These are phyloP conservation scores for Nemotelus nigrinus DNA, from an alignment of 2,888 invertebrate species.

Conservation along the genomic window DNA sequence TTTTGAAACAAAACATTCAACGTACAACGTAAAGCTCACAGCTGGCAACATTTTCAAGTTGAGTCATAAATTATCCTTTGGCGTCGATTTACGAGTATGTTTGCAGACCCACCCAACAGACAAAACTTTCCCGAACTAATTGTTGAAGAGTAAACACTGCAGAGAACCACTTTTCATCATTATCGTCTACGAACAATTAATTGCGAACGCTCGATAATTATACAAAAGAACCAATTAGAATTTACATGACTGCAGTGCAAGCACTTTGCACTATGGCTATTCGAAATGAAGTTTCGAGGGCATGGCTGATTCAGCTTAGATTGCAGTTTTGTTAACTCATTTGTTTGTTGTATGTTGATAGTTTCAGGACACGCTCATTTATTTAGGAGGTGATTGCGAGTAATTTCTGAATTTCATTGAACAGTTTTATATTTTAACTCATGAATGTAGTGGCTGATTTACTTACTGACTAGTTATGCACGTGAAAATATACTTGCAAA, in stretches of 20 bases:
- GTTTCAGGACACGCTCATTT: too few relatives aligned
- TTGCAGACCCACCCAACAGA: neutral
- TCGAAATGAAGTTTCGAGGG: neutral
- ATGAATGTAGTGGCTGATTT: too few relatives aligned
- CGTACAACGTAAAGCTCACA: neutral
- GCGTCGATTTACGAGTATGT: neutral
- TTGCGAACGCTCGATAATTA: neutral
- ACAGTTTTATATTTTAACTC: too few relatives aligned
- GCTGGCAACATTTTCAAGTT: neutral
- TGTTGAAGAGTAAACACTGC: neutral
- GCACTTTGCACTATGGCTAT: neutral
- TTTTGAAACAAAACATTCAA: neutral
- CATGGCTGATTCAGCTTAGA: slow-evolving; percentile 67
- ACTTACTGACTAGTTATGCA: too few relatives aligned
- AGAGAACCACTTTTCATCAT: neutral
- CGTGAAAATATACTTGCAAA: too few relatives aligned
- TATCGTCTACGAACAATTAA: neutral
- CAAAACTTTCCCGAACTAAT: neutral
- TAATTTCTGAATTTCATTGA: too few relatives aligned
- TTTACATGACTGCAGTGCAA: neutral
- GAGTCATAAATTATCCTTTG: neutral
- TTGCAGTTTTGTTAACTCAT: slow-evolving; percentile 79
- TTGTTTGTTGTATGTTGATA: too few relatives aligned
- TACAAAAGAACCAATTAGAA: slow-evolving; percentile 1
- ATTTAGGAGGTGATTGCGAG: too few relatives aligned